Evolutionary conservation across 2,113 vertebrate species (phyloP).

Genomic region (Eolophus roseicapilla): DNA sequence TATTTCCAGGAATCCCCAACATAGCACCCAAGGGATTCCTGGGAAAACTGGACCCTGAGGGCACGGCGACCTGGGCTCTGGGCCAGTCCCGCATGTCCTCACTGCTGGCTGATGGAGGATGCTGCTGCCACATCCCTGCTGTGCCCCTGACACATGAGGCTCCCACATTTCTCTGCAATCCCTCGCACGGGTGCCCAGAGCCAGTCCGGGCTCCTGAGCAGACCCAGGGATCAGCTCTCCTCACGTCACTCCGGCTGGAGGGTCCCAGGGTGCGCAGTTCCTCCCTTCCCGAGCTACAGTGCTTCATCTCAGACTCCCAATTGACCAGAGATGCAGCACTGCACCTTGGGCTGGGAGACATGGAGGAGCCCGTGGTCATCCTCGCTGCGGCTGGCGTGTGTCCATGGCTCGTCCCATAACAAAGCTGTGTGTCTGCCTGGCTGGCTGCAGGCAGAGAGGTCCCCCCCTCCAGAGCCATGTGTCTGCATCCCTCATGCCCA

Average conservation of each 20-base stretch:
- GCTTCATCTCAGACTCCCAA: conserved; percentile 99
- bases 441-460: neutral
- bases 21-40: conserved; percentile 97
- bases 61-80: conserved; percentile 71
- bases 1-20: conserved; percentile 99
- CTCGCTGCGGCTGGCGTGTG: accelerated
- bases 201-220: accelerated
- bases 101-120: neutral
- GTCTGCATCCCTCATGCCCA: accelerated
- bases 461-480: neutral
- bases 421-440: neutral
- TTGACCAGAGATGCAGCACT: conserved; percentile 99
- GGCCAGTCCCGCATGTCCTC: neutral
- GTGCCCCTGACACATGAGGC: neutral
- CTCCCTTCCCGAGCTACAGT: conserved; percentile 99
- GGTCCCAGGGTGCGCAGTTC: conserved; percentile 44
- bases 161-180: neutral
- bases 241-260: accelerated
- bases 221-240: neutral
- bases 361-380: neutral
- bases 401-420: accelerated
- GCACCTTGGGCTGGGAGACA: conserved; percentile 94
- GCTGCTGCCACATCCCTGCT: neutral
- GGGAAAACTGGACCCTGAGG: conserved; percentile 99
- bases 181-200: accelerated